Percentiles rank a stretch among this genome's conserved stretches.
Evolutionary conservation across 2,113 vertebrate species (phyloP).

Genomic region (Hippocampus abdominalis): DNA sequence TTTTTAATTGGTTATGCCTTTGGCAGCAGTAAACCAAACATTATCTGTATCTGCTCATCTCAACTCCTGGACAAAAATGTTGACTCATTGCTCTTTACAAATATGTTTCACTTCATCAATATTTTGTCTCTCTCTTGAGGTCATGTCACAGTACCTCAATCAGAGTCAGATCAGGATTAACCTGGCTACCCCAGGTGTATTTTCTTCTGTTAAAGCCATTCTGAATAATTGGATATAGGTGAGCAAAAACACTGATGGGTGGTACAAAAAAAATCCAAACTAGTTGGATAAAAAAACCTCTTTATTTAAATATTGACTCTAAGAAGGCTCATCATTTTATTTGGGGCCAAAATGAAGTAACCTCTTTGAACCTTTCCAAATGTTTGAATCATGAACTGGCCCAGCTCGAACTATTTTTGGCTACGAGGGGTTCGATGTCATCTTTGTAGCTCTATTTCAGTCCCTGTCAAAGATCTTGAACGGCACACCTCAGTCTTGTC

Average conservation of each 20-base stretch:
- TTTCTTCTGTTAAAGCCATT: too few relatives aligned
- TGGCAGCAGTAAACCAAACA: too few relatives aligned
- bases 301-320: neutral
- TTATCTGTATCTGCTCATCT: too few relatives aligned
- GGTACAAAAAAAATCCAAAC: neutral
- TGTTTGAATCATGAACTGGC: slow-evolving; percentile 14
- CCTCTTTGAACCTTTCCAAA: neutral
- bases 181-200: too few relatives aligned
- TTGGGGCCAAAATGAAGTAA: neutral
- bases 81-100: too few relatives aligned
- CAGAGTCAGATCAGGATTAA: too few relatives aligned
- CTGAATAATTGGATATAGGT: too few relatives aligned
- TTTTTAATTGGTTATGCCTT: too few relatives aligned
- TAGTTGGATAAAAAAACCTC: neutral
- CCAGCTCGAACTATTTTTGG: slow-evolving; percentile 40
- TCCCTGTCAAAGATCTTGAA: slow-evolving; percentile 49
- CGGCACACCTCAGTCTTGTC: slow-evolving; percentile 60
- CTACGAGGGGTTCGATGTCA: slow-evolving; percentile 36
- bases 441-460: slow-evolving; percentile 54
- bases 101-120: too few relatives aligned
- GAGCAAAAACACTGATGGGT: neutral
- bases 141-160: too few relatives aligned
- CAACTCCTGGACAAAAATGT: too few relatives aligned
- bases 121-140: too few relatives aligned
- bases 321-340: neutral